Base-by-base conservation (phyloP, 1,140 invertebrate species). In the Batillaria attramentaria region DNA sequence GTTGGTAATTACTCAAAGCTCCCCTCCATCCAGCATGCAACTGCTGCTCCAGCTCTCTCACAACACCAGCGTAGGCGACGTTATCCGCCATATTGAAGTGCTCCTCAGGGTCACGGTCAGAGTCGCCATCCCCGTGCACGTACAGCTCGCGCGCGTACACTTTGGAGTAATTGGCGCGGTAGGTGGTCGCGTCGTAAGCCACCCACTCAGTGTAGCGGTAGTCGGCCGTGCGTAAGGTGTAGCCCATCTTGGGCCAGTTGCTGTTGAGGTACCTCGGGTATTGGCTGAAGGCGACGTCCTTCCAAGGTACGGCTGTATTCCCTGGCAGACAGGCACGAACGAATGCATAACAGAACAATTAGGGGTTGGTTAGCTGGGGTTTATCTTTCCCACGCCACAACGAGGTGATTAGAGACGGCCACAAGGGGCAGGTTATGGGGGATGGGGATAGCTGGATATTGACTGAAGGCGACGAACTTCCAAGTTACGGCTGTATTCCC, bases 141-240 rank as follows among this genome's bases (percentile, higher is more conserved):
- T 90, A 90, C 39, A 90, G 68, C 68, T 90, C 89, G 5, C 94
- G 92, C 2, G 93, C 95, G 83, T 94, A 91, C 1, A 94, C 89
- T 80, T 92, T 87, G 60, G 91, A 89, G 95, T 95, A 97, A 85
- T 95, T 91, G 62, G 93, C 89, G 57, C 54, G 72, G 72, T 88
- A 86, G 0, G 65, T 37, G 6, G 74, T 46, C 35, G 69, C 76
- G 41, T 70, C 73, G 77, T 90, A 91, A 8, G 90, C 89, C 66
- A 95, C 88, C 96, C 95, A 97, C 86, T 94, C 93, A 0, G 94
- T 95, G 79, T 96, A 96, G 72, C 95, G 93, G 89, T 93, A 95
- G 62, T 90, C 84, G 70, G 91, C 87, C 18, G 94, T 95, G 84
- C 94, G 92, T 39, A 96, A 90, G 35, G 94, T 94, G 76, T 92